Evolutionary conservation across 2,113 vertebrate species (phyloP), one percentile per base, ranked within the genome.

Genomic region (Epinephelus moara): DNA sequence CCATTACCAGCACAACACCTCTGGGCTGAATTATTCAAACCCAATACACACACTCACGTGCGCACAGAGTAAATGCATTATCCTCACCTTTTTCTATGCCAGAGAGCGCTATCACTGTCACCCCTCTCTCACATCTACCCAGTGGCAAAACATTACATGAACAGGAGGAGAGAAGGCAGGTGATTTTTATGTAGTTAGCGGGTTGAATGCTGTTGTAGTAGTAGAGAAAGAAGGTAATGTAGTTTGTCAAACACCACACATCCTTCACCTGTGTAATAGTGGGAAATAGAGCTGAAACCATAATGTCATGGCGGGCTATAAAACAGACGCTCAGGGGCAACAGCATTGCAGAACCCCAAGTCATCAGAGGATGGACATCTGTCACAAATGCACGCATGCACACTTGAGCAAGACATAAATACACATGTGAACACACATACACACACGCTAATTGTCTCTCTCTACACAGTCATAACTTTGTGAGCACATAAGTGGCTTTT

Each of bases 401-500:
- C 70, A 75, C 53, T 71, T 37, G 13, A 14, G 23, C 3, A 14
- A 75, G 15, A 77, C 82, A 85, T 40, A 71, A 75, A 82, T 47
- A 84, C 81, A 75, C 74, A 70, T 62, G 74, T 69, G 75, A 80
- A 82, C 70, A 75, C 77, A 78, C 71, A 49, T 12, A 81, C 52
- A 53, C 79, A 80, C 49, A 78, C 60, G 37, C 87, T 86, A 88
- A 91, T 86, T 91, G 72, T 89, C 80, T 84, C 80, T 84, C 55
- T 81, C 50, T 19, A 50, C 73, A 75, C 68, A 80, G 80, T 88
- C 85, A 88, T 91, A 88, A 91, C 89, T 91, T 80, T 88, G 75
- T 82, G 78, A 79, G 84, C 74, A 55, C 59, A 52, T 91, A 92
- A 92, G 90, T 93, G 91, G 91, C 91, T 94, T 92, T 92, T 87